Percentiles rank a stretch among this genome's conserved stretches.
Conservation (phyloP, 2,113 vertebrate genomes). For the Zosterops pallidus region DNA sequence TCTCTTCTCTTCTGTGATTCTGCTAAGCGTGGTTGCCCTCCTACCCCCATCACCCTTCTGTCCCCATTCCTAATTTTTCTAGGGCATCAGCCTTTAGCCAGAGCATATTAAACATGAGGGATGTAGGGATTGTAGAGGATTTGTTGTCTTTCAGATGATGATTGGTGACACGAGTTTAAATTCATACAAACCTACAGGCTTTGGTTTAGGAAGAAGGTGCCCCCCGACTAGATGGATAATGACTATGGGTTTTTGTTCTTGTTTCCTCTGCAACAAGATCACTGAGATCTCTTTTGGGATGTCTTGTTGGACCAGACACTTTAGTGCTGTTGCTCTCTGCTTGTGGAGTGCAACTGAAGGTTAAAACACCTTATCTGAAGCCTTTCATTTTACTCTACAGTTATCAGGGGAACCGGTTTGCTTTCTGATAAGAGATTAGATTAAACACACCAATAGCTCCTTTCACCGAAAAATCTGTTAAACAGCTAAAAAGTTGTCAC, state of each 20-base stretch:
- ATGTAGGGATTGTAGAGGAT: not conserved
- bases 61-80: not conserved
- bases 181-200: not conserved
- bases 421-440: slow-evolving; percentile 7
- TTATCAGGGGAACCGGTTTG: not conserved
- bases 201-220: not conserved
- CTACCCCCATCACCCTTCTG: not conserved
- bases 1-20: not conserved
- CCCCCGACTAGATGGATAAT: not conserved
- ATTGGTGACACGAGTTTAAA: rapidly evolving
- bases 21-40: not conserved
- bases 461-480: slow-evolving; percentile 6
- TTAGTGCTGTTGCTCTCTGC: not conserved
- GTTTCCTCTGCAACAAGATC: not conserved
- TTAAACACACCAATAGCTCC: not conserved
- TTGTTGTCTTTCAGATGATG: not conserved
- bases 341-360: not conserved
- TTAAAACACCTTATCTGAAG: not conserved
- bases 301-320: not conserved
- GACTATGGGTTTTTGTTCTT: not conserved
- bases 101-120: not conserved
- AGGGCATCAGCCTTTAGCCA: not conserved
- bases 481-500: not conserved
- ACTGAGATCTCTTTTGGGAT: not conserved
- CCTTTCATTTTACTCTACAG: not conserved